Evolutionary conservation across 2,888 invertebrate genomes (phyloP), one percentile per base, ranked within the genome.

Genomic region (Villa cingulata): DNA sequence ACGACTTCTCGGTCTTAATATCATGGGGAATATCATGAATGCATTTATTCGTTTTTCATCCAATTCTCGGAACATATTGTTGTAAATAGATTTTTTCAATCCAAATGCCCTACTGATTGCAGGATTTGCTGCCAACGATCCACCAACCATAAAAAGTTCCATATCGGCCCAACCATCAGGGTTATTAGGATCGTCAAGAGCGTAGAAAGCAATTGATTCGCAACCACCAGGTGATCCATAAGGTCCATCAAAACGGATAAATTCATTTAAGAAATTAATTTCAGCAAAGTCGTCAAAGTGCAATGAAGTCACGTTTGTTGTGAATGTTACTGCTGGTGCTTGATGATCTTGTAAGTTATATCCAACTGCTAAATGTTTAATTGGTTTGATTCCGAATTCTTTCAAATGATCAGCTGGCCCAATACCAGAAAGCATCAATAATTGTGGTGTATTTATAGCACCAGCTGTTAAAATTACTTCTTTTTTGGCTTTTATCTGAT

Each of bases 351-450:
- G 78, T 3, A 81, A 66, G 50, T 77, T 78, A 41, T 72, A 70
- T 2, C 81, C 81, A 1, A 82, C 81, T 0, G 75, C 75, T 37
- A 80, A 63, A 58, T 81, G 74, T 37, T 71, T 68, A 32, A 83
- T 58, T 0, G 78, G 70, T 2, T 72, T 68, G 37, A 78, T 76
- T n/a, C 73, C 72, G 38, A 71, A 59, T 48, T 70, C 65, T 27
- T 63, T 60, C 4, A 80, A 68, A 54, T 80, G 77, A 41, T 74
- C 65, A n/a, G 67, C 69, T 0, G 78, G 80, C 3, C 80, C 80
- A 10, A 84, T 66, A 3, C 86, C 86, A 1, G 83, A 84, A 17
- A 86, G 62, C 86, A 89, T 83, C 7, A 90, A 72, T 10, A 91
- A 63, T 59, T 90, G 89, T 0, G 90, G 87, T 1, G 82, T 78